phyloP scores from a whole-genome alignment of 1,140 invertebrate species.

The Bombus turneri region DNA sequence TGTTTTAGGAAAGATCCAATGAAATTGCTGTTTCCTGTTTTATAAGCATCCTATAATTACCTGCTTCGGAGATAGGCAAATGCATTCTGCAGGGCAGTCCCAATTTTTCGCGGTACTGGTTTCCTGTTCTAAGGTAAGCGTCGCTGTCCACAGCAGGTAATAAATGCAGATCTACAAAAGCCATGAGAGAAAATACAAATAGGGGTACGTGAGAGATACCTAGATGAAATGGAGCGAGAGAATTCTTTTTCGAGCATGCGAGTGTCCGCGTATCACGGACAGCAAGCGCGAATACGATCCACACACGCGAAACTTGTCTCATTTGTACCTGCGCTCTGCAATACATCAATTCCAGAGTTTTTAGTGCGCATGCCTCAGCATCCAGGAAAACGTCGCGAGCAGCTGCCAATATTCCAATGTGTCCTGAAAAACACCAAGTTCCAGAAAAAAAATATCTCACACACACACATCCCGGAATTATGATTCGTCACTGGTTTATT shows the following conservation, averaged over 20 bases:
- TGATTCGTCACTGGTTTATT: background rate
- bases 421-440: conserved; percentile 11
- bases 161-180: conserved; percentile 73
- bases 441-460: background rate
- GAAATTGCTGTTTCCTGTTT: background rate
- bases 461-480: background rate
- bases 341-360: conserved; percentile 81
- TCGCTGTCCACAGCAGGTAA: conserved; percentile 75
- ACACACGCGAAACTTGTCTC: conserved; percentile 6
- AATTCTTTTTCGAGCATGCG: conserved; percentile 3
- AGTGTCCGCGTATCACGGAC: background rate
- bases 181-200: background rate
- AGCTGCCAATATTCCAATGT: conserved; percentile 28
- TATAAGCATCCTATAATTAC: conserved; percentile 77
- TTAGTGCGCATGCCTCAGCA: conserved; percentile 81
- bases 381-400: conserved; percentile 69
- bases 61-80: conserved; percentile 91
- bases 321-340: conserved; percentile 80
- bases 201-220: background rate
- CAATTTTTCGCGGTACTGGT: conserved; percentile 62
- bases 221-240: background rate
- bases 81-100: conserved; percentile 88
- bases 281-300: background rate
- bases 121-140: conserved; percentile 67
- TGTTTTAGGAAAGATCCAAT: background rate